These are phyloP conservation scores for Beris morrisii DNA, from an alignment of 2,888 invertebrate species.

Conservation along the genomic window DNA sequence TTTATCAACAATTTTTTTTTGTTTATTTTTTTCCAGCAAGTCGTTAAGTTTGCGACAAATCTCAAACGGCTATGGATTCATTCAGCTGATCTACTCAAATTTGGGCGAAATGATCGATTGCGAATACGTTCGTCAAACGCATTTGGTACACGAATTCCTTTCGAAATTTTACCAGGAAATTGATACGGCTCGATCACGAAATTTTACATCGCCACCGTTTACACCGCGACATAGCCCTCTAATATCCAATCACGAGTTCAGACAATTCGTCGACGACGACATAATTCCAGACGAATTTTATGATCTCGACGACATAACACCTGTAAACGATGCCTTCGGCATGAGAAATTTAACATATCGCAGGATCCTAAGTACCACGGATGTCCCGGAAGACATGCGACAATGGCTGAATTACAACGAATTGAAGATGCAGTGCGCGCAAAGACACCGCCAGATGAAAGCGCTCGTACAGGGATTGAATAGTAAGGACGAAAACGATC, in stretches of 20 bases:
- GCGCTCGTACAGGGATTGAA: constrained; percentile 33
- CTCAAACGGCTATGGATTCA: constrained; percentile 60
- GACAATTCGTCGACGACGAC: constrained; percentile 34
- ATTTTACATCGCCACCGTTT: constrained; percentile 35
- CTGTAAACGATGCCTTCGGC: constrained; percentile 34
- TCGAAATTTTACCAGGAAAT: constrained; percentile 56
- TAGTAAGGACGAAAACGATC: constrained; percentile 34
- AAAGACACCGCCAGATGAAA: constrained; percentile 37
- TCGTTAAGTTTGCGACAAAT: constrained; percentile 59
- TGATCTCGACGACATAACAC: constrained; percentile 28
- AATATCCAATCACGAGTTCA: constrained; percentile 37
- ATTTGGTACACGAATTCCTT: constrained; percentile 57
- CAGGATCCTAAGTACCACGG: constrained; percentile 29
- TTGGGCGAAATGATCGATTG: constrained; percentile 59
- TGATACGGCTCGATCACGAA: constrained; percentile 36
- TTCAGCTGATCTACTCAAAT: constrained; percentile 61
- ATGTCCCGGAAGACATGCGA: constrained; percentile 39
- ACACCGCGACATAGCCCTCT: neutral
- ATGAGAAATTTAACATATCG: constrained; percentile 38
- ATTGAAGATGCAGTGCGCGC: constrained; percentile 38
- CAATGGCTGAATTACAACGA: constrained; percentile 38
- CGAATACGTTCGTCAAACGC: constrained; percentile 58
- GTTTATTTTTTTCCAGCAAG: constrained; percentile 46
- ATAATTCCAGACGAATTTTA: constrained; percentile 39
- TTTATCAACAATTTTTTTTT: neutral